Evolutionary conservation across 2,888 invertebrate species (phyloP), one percentile per base, ranked within the genome.

Genomic region (Protodeltote pygarga): DNA sequence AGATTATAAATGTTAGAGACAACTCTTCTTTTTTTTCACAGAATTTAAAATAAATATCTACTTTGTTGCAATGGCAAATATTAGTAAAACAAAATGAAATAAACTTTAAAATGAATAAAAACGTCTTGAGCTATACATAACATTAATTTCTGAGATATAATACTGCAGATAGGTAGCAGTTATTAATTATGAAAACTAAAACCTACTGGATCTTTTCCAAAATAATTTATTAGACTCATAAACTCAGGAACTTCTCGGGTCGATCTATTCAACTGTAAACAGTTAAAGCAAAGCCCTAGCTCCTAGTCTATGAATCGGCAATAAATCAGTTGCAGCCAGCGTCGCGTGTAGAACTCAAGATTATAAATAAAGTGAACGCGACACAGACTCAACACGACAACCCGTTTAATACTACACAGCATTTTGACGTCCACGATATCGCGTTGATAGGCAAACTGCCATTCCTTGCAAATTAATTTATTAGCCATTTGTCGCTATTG

Each of bases 361-460:
- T 68, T 67, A 77, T 71, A 71, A 79, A 79, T 78, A 75, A 75
- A 74, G 68, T 52, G 61, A 67, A 71, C 65, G 52, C 61, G 65
- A 44, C 69, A 58, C 53, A 41, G 64, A 51, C 53, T 32, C 45
- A 46, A 57, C 58, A 66, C 58, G 59, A 62, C 64, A 58, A 48
- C 42, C 38, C 50, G 58, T 58, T 65, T 62, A 69, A 71, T 66
- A 55, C 50, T 52, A 71, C 64, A 59, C 47, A 58, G 42, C 61
- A 31, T 64, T 57, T 68, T 66, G 69, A 66, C 59, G 39, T 34
- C 27, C 28, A 29, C 38, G 50, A 51, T 59, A 52, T 51, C 24
- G 52, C 28, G 50, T 21, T 54, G 50, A 68, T 50, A 52, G 53
- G 50, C 51, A 42, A 45, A 52, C 51, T 52, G 51, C 39, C 41